Percentiles rank a stretch among this genome's conserved stretches.
These are phyloP conservation scores for Stichopus horrens DNA, from an alignment of 53 echinoderm and acorn worm genomes.

Conservation along the genomic window DNA sequence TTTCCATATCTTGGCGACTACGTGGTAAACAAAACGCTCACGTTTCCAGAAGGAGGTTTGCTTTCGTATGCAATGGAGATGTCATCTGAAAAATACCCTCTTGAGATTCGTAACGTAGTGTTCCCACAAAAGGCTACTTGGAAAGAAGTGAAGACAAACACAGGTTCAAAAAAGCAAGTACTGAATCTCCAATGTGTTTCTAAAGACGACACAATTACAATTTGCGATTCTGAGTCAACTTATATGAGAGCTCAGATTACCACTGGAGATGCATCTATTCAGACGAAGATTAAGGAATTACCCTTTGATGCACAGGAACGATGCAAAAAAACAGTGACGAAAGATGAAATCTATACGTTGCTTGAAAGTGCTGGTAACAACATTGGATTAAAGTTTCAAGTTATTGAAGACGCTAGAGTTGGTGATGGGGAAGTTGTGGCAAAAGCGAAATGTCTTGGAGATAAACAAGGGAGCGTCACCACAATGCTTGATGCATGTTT, in stretches of 20 bases:
- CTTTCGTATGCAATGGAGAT: conserved; percentile 73
- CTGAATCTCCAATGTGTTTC: conserved; percentile 63
- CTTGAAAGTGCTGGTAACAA: conserved; percentile 61
- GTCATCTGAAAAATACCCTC: conserved; percentile 49
- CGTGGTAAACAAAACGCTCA: conserved; percentile 52
- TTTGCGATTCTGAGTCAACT: conserved; percentile 57
- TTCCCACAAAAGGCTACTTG: conserved; percentile 60
- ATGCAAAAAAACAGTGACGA: conserved; percentile 44
- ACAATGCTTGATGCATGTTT: conserved; percentile 76
- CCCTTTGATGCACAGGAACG: conserved; percentile 35
- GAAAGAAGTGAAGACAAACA: conserved; percentile 64
- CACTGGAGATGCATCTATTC: conserved; percentile 30
- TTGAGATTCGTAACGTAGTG: conserved; percentile 48
- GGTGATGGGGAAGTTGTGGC: conserved; percentile 74
- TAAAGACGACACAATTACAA: conserved; percentile 62
- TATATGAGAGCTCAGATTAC: conserved; percentile 50
- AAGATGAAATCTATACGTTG: conserved; percentile 66
- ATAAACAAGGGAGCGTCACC: conserved; percentile 68
- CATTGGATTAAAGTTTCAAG: conserved; percentile 68
- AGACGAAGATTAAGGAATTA: conserved; percentile 31
- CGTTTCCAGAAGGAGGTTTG: conserved; percentile 80
- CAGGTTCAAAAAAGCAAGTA: conserved; percentile 54
- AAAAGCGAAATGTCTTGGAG: conserved; percentile 49
- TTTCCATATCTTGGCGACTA: conserved; percentile 83
- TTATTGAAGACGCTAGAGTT: conserved; percentile 58